These are phyloP conservation scores for Montifringilla adamsi DNA, from an alignment of 2,113 vertebrate species.

Conservation along the genomic window DNA sequence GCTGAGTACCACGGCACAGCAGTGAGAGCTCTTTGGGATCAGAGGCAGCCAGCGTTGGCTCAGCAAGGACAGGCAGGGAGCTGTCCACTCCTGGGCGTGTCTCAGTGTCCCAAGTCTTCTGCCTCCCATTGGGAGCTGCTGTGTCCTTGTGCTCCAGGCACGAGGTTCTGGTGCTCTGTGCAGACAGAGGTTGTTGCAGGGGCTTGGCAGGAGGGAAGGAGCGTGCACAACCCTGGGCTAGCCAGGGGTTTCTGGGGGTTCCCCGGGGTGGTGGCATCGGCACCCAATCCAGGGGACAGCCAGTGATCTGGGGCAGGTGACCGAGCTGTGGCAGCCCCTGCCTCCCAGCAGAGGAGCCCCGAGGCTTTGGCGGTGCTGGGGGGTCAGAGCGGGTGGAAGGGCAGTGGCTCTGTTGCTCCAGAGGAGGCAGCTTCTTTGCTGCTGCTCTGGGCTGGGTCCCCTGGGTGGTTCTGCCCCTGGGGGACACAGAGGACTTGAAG, in stretches of 20 bases:
- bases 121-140: neutral
- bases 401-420: neutral
- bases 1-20: neutral
- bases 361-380: neutral
- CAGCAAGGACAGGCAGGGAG: neutral
- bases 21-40: neutral
- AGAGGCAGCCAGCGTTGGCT: neutral
- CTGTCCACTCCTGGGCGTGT: neutral
- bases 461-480: neutral
- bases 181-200: neutral
- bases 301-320: neutral
- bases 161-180: neutral
- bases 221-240: neutral
- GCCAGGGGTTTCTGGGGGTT: neutral
- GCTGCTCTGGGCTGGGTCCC: neutral
- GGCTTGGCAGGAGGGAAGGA: neutral
- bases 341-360: neutral
- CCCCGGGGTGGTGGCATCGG: neutral
- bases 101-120: neutral
- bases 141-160: neutral
- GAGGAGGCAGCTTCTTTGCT: neutral
- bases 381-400: neutral
- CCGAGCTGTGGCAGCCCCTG: neutral
- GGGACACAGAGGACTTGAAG: neutral
- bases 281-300: neutral